Base-by-base conservation (phyloP, 2,797 vertebrate genomes). In the Typhlichthys eigenmanni region DNA sequence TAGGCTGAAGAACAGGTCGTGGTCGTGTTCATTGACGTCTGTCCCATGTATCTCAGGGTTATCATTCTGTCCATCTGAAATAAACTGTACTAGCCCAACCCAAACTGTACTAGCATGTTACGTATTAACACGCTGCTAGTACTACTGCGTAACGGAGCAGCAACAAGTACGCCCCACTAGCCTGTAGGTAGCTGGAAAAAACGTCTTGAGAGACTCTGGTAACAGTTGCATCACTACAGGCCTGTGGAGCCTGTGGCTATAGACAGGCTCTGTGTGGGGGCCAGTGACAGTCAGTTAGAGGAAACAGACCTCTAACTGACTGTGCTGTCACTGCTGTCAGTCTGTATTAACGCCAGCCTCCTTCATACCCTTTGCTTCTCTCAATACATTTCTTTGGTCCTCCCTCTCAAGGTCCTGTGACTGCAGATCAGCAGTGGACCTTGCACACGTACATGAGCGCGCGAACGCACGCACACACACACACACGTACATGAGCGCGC, bases 251-350 rank as follows among this genome's bases (percentile, higher is more conserved):
- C 62, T 50, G 53, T n/a, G 13, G 68, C 68, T 24, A 24, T 24
- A 24, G 24, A 24, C 55, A 69, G 72, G 61, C 17, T 62, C 69
- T 61, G 68, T 74, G 75, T 47, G 16, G 68, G 58, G 73, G 75
- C 70, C 76, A 50, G 49, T 46, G 68, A 43, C 62, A 55, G 71
- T n/a, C n/a, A n/a, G n/a, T n/a, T n/a, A n/a, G 72, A 69, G 74
- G 65, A 89, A 90, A 91, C 88, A 92, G 82, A 79, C 87, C 66
- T 73, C 84, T 83, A 85, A 82, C 85, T 87, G 82, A 91, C 81
- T 79, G 79, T 86, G 88, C 81, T 91, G 24, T 24, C 88, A 89
- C 76, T 90, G 77, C 85, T 91, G 90, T 91, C 87, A 91, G 74
- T 45, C 85, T 81, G 70, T 76, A 88, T 91, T 86, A 92, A 5